These are phyloP conservation scores for Odontesthes bonariensis DNA, from an alignment of 2,113 vertebrate genomes.

Conservation along the genomic window DNA sequence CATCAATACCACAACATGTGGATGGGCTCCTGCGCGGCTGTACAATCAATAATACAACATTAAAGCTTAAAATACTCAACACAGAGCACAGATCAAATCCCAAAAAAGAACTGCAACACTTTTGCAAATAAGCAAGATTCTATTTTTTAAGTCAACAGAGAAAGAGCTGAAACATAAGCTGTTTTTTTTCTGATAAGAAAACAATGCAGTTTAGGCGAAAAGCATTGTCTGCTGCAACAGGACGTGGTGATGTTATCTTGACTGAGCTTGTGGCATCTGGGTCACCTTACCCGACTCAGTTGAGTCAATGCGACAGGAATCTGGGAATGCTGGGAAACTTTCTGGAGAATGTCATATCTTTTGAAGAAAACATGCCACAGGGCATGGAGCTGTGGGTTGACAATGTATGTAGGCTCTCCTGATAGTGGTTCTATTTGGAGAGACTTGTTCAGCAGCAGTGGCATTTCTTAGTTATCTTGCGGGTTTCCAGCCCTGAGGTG, in stretches of 20 bases:
- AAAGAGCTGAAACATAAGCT: not conserved
- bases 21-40: not conserved
- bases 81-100: not conserved
- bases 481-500: conserved; percentile 64
- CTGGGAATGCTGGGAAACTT: conserved; percentile 54
- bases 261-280: conserved; percentile 8
- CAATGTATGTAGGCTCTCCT: conserved; percentile 46
- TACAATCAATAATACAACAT: conserved; percentile 6
- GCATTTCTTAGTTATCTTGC: conserved; percentile 73
- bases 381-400: conserved; percentile 61
- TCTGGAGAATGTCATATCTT: conserved; percentile 54
- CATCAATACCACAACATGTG: conserved; percentile 17
- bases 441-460: conserved; percentile 54
- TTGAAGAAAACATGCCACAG: conserved; percentile 50
- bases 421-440: conserved; percentile 74
- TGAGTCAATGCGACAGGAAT: conserved; percentile 24
- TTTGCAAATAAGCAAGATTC: not conserved
- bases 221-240: not conserved
- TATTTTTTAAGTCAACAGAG: not conserved
- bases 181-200: not conserved
- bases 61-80: not conserved
- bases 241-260: conserved; percentile 33
- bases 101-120: not conserved
- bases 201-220: conserved; percentile 15
- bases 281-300: conserved; percentile 13